Percentiles rank a stretch among this genome's conserved stretches.
Conservation (phyloP, 1,140 invertebrate species). For the Drosophila subpulchrella region DNA sequence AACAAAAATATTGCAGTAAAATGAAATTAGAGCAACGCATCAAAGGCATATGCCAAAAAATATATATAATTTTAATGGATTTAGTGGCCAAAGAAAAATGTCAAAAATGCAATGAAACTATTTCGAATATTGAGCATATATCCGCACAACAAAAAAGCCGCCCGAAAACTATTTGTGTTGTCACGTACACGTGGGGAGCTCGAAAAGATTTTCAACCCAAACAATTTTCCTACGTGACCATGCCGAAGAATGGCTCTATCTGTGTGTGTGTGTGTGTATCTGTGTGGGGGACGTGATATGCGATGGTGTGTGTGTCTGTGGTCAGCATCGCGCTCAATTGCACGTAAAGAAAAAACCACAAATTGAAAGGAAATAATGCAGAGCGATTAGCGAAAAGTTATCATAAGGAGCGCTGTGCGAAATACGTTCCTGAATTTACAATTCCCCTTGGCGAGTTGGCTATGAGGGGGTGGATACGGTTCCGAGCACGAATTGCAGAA, state of each 20-base stretch:
- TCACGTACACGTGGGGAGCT: slow-evolving; percentile 65
- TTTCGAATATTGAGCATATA: slow-evolving; percentile 39
- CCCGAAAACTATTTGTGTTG: slow-evolving; percentile 73
- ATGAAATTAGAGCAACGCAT: slow-evolving; percentile 75
- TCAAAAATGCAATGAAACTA: slow-evolving; percentile 69
- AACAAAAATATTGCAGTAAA: slow-evolving; percentile 47
- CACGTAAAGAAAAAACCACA: slow-evolving; percentile 74
- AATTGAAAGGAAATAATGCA: slow-evolving; percentile 82
- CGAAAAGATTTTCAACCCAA: slow-evolving; percentile 71
- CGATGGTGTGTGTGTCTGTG: slow-evolving; percentile 19
- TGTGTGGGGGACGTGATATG: slow-evolving; percentile 18
- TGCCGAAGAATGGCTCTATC: slow-evolving; percentile 35
- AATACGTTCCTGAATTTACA: slow-evolving; percentile 62
- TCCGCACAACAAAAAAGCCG: slow-evolving; percentile 13
- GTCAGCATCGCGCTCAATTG: slow-evolving; percentile 62
- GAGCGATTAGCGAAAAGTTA: slow-evolving; percentile 81
- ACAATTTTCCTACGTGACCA: slow-evolving; percentile 74
- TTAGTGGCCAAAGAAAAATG: slow-evolving; percentile 76
- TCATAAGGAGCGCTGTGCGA: slow-evolving; percentile 65
- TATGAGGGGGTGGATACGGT: background rate
- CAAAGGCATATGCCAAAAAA: slow-evolving; percentile 74
- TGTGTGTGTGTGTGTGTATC: slow-evolving; percentile 14
- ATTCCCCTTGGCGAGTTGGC: slow-evolving; percentile 15
- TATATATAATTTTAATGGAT: slow-evolving; percentile 79
- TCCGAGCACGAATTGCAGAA: background rate